phyloP scores from a whole-genome alignment of 2,113 vertebrate genomes.

The Oryzias javanicus region DNA sequence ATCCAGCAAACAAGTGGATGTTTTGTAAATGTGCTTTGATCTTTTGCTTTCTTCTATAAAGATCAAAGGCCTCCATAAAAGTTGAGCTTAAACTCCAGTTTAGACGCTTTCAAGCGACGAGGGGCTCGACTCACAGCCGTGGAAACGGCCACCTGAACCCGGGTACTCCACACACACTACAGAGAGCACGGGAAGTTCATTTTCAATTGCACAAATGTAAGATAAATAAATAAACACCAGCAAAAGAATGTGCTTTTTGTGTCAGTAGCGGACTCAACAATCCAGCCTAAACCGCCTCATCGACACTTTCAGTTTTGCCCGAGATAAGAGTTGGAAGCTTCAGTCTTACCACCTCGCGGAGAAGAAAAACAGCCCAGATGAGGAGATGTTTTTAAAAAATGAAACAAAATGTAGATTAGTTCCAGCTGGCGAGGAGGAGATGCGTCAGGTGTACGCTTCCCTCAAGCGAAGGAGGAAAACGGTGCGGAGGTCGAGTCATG shows the following conservation, averaged over 20 bases:
- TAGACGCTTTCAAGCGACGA: no score
- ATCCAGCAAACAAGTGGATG: no score
- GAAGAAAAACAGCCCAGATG: neutral
- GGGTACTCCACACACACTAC: no score
- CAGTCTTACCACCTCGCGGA: conserved; percentile 32
- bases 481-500: conserved; percentile 56
- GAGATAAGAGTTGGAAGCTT: conserved; percentile 27
- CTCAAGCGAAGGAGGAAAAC: conserved; percentile 61
- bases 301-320: conserved; percentile 58
- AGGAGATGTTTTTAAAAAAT: neutral
- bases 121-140: no score
- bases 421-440: conserved; percentile 31
- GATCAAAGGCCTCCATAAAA: no score
- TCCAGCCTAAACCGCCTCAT: conserved; percentile 30
- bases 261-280: conserved; percentile 10
- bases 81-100: no score
- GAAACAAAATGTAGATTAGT: conserved; percentile 7
- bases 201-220: no score
- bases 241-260: neutral
- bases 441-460: conserved; percentile 69
- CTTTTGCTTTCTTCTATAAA: no score
- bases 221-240: no score
- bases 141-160: no score
- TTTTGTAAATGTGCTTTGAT: no score
- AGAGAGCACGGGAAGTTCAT: no score